A percentile compares a stretch with the other conserved stretches of the same genome.
Evolutionary conservation across 2,113 vertebrate species (phyloP).

Genomic region (Manacus vitellinus): DNA sequence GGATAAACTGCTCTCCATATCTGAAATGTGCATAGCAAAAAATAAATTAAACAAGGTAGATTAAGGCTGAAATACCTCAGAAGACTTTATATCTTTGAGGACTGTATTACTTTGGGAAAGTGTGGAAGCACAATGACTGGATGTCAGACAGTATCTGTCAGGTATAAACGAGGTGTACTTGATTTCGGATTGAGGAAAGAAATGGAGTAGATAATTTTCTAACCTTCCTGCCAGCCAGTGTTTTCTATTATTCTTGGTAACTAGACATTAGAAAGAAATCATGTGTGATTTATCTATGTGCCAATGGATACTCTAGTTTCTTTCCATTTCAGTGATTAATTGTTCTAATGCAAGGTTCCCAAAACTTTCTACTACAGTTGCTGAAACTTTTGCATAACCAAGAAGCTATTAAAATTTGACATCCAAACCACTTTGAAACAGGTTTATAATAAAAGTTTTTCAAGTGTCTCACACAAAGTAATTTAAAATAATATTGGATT

Average conservation of each 20-base stretch:
- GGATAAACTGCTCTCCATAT: slow-evolving; percentile 1
- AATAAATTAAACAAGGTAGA: slow-evolving; percentile 12
- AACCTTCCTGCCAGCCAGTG: not conserved
- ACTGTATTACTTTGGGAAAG: not conserved
- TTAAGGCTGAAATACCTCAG: not conserved
- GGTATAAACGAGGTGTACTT: not conserved
- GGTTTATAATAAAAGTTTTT: not conserved
- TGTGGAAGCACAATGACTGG: not conserved
- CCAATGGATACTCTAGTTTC: not conserved
- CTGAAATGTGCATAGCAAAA: not conserved
- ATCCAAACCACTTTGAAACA: not conserved
- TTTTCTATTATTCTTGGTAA: slow-evolving; percentile 28
- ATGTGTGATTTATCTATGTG: slow-evolving; percentile 49
- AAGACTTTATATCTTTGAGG: not conserved
- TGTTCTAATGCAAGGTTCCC: not conserved
- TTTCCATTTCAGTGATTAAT: slow-evolving; percentile 47
- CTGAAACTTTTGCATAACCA: not conserved
- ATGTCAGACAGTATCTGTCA: slow-evolving; percentile 11
- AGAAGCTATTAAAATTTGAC: not conserved
- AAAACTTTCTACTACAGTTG: not conserved
- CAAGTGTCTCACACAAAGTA: not conserved
- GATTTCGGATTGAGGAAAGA: slow-evolving; percentile 23
- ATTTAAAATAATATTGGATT: not conserved
- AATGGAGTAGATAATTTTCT: slow-evolving; percentile 32
- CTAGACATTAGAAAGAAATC: slow-evolving; percentile 13